Base-by-base conservation (phyloP, 2,888 invertebrate genomes). In the Serripes groenlandicus region DNA sequence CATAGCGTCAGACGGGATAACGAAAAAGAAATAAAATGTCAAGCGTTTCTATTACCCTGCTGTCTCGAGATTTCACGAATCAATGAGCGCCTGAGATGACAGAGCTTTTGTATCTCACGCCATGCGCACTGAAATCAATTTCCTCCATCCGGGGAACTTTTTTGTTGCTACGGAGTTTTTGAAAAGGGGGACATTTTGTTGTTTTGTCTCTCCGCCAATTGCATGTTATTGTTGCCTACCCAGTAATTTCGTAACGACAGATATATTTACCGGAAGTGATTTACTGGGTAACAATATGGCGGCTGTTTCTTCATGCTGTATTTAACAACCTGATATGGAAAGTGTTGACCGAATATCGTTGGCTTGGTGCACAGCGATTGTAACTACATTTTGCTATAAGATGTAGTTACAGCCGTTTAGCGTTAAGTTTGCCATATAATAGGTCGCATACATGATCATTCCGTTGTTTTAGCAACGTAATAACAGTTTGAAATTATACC, bases 1-100 rank as follows among this genome's bases (percentile, higher is more conserved):
- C 66, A 66, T 66, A 66, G 42, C 37, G 66, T 66, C 66, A 42
- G 66, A 66, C 66, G 37, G 42, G 35, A 66, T 66, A 66, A 66
- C 37, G 66, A 37, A 66, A 66, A 23, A 37, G 66, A 66, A 42
- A 66, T 66, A 66, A 42, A 62, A 66, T 42, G 66, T 66, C 66
- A 66, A 66, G 66, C 66, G 66, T 66, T 66, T 66, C 66, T 66
- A 66, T 66, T 66, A 66, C 66, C 64, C 42, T 34, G 66, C 66
- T 66, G 66, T 66, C 66, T 66, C 23, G 26, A 35, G 66, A 66
- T 66, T 66, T 66, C 66, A 66, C 66, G 66, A 35, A 35, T 66
- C 66, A 66, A 66, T 66, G 66, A 66, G 66, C 66, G 66, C 28
- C 42, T 66, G 66, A 66, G 28, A 66, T 66, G 66, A 66, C 66